Conservation (phyloP, 2,113 vertebrate genomes). For the Vanacampus margaritifer region DNA sequence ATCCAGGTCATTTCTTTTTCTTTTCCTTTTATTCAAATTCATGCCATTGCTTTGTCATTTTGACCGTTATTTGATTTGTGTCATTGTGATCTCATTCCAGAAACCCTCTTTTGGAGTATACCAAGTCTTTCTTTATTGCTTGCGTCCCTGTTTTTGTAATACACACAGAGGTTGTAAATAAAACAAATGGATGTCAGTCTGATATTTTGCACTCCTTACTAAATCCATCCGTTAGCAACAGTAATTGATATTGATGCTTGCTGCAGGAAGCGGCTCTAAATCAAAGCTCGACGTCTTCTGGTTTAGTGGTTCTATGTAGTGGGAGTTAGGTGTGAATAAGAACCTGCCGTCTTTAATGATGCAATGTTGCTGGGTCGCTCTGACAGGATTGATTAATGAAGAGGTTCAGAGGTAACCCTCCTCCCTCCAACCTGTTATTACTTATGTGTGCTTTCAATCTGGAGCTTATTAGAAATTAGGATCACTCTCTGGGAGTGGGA, state of each 20-base stretch:
- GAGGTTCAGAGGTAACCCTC: conserved; percentile 61
- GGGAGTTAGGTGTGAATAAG: conserved; percentile 67
- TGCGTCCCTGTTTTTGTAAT: neutral
- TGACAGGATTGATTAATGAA: conserved; percentile 68
- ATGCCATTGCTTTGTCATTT: too few species aligned
- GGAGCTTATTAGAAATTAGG: conserved; percentile 85
- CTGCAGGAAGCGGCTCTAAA: conserved; percentile 59
- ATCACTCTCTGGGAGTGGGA: conserved; percentile 73
- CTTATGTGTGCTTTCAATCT: conserved; percentile 73
- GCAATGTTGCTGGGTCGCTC: conserved; percentile 48
- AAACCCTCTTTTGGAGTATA: neutral
- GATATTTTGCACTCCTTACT: conserved; percentile 39
- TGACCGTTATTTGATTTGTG: too few species aligned
- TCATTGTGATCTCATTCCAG: too few species aligned
- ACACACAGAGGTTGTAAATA: conserved; percentile 24
- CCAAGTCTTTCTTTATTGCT: neutral
- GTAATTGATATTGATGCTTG: conserved; percentile 70
- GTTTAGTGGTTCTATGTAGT: conserved; percentile 42
- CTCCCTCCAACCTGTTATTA: conserved; percentile 56
- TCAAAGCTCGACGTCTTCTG: conserved; percentile 46
- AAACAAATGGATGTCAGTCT: conserved; percentile 38
- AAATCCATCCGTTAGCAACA: conserved; percentile 62
- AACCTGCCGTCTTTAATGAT: conserved; percentile 63
- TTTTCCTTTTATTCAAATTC: too few species aligned
- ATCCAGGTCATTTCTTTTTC: too few species aligned